Percentiles rank a stretch among this genome's conserved stretches.
phyloP scores from a whole-genome alignment of 2,888 invertebrate species.

The Brachypalpus laphriformis region DNA sequence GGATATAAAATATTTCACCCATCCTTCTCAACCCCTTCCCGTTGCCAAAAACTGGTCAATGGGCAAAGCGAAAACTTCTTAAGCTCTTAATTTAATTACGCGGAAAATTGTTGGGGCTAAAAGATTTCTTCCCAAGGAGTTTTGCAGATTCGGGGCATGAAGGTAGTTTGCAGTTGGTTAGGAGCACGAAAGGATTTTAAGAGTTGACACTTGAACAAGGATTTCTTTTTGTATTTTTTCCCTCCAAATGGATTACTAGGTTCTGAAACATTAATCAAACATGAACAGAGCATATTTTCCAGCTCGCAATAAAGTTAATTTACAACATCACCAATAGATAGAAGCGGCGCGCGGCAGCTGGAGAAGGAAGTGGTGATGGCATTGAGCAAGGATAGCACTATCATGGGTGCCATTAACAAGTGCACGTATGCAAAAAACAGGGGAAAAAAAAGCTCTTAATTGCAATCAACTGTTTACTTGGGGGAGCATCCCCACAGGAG shows the following conservation, averaged over 20 bases:
- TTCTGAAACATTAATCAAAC: slow-evolving; percentile 30
- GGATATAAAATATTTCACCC: not conserved
- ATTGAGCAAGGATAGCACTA: not conserved
- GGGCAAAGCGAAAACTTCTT: slow-evolving; percentile 52
- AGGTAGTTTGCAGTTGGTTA: not conserved
- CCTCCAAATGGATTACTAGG: slow-evolving; percentile 8
- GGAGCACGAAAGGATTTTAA: not conserved
- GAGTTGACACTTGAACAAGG: slow-evolving; percentile 5
- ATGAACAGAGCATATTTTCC: not conserved
- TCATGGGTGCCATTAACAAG: slow-evolving; percentile 16
- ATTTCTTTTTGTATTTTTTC: not conserved
- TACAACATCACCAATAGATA: not conserved
- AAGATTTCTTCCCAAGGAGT: slow-evolving; percentile 5
- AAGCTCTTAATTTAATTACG: slow-evolving; percentile 62
- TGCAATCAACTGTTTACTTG: slow-evolving; percentile 38
- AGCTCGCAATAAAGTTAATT: not conserved
- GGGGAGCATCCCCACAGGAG: not conserved
- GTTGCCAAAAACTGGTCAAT: slow-evolving; percentile 17
- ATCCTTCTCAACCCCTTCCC: not conserved
- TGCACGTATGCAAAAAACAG: not conserved
- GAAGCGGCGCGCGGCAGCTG: no score
- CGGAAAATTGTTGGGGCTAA: slow-evolving; percentile 43
- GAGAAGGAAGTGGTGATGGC: not conserved
- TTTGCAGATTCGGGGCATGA: not conserved
- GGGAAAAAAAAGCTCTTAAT: slow-evolving; percentile 8